Evolutionary conservation across 2,888 invertebrate species (phyloP), one percentile per base, ranked within the genome.

Genomic region (Eupelmus urozonus): DNA sequence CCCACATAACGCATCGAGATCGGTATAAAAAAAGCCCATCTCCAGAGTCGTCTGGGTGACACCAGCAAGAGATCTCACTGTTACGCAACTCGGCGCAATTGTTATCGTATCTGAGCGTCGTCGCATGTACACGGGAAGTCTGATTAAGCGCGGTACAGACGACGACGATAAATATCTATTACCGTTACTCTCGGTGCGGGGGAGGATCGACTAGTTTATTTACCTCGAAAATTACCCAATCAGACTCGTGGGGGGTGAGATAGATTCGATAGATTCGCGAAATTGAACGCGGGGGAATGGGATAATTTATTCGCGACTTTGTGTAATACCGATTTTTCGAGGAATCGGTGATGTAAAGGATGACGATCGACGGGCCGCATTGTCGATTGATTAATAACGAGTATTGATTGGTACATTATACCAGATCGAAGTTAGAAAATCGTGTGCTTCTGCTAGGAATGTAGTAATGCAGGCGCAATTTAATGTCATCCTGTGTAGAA

Each of bases 71-170:
- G 45, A 63, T 45, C 75, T n/a, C n/a, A n/a, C n/a, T 53, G 80
- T 85, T 86, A 84, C 85, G 82, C 85, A 86, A 86, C 55, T 69
- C 82, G 80, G 79, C 62, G 84, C 83, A 85, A 85, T 84, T 69
- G 67, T 76, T 76, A 69, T 76, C 69, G 29, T 59, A 2, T 40
- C 51, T 53, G 53, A 57, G 9, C 40, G 16, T 4, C 1, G n/a
- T n/a, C n/a, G n/a, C n/a, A n/a, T n/a, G 23, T 34, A 20, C 59
- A 66, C 69, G 55, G 76, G 76, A 76, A 69, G 69, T 76, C 40
- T 23, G 76, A 76, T 69, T 75, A 74, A 66, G 67, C 49, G 27
- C 23, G 49, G n/a, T 25, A 16, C n/a, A 55, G 40, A 63, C 69
- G 34, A 77, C 72, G 3, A 34, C 55, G 70, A 81, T 76, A 72